Conservation (phyloP, 1,140 invertebrate species). For the Drosophila dunni region DNA sequence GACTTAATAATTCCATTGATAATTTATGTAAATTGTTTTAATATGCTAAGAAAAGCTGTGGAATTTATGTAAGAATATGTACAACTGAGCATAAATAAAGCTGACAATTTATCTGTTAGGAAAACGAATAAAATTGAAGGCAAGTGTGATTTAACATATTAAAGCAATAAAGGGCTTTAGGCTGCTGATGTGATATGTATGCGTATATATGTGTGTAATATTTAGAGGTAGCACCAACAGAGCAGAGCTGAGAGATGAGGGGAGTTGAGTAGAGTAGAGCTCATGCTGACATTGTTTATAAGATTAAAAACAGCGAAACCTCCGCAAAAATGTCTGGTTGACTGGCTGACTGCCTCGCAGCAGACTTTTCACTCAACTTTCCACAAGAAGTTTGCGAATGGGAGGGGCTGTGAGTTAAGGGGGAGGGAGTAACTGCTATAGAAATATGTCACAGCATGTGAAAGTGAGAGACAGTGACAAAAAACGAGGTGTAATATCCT, state of each 20-base stretch:
- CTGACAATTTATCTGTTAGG: constrained; percentile 12
- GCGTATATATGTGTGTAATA: constrained; percentile 47
- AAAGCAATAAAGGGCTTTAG: constrained; percentile 63
- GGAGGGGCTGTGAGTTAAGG: constrained; percentile 3
- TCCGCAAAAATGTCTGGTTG: constrained; percentile 63
- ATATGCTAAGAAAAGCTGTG: neutral
- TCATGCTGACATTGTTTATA: constrained; percentile 75
- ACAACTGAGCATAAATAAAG: constrained; percentile 20
- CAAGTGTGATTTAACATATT: constrained; percentile 68
- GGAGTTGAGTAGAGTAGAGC: constrained; percentile 37
- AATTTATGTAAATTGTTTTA: constrained; percentile 1
- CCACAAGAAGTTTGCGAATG: neutral
- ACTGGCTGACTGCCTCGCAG: constrained; percentile 39
- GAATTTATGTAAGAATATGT: constrained; percentile 23
- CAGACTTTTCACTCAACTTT: constrained; percentile 57
- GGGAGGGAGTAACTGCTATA: constrained; percentile 46
- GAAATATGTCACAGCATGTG: constrained; percentile 80
- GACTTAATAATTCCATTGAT: neutral
- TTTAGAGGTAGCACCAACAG: constrained; percentile 43
- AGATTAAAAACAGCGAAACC: constrained; percentile 60
- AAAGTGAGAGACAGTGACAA: constrained; percentile 75
- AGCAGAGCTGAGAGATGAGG: neutral
- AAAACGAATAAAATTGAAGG: constrained; percentile 35
- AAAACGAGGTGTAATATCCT: constrained; percentile 79
- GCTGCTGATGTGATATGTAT: neutral